phyloP scores from a whole-genome alignment of 2,888 invertebrate species.

The Eumerus sabulonum region DNA sequence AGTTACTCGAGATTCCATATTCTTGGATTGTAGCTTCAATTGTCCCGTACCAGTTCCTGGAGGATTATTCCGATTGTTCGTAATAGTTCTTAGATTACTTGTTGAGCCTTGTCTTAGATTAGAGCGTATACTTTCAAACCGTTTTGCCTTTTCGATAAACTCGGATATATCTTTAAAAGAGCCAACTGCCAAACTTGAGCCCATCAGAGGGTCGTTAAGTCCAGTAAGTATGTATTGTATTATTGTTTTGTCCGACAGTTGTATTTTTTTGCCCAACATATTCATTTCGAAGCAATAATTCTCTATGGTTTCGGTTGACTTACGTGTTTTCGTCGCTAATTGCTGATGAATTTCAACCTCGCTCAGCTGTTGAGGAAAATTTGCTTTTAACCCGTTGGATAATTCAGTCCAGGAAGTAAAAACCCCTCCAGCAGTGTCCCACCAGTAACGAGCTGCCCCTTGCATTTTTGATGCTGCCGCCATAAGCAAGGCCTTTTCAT shows the following conservation, averaged over 20 bases:
- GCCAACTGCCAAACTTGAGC: background rate
- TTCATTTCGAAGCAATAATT: conserved; percentile 8
- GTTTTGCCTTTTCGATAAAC: background rate
- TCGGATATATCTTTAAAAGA: background rate
- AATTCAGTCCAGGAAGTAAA: background rate
- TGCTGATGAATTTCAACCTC: conserved; percentile 11
- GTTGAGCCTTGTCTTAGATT: background rate
- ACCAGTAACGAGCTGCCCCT: conserved; percentile 14
- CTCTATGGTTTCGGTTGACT: conserved; percentile 6
- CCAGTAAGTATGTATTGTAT: conserved; percentile 1
- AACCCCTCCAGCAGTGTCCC: background rate
- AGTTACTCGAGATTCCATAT: too few species aligned
- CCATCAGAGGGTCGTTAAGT: background rate
- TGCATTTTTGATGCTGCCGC: conserved; percentile 17
- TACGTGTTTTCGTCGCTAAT: conserved; percentile 1
- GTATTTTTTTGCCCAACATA: background rate
- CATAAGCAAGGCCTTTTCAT: conserved; percentile 24
- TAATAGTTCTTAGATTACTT: too few species aligned
- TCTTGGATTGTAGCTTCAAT: too few species aligned
- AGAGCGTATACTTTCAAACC: background rate
- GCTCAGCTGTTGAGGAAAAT: conserved; percentile 2
- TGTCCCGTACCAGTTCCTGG: too few species aligned
- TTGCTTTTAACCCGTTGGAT: background rate
- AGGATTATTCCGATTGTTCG: too few species aligned
- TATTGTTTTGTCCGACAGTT: background rate